Conservation (phyloP, 2,888 invertebrate genomes). For the Clistopyga incitator region DNA sequence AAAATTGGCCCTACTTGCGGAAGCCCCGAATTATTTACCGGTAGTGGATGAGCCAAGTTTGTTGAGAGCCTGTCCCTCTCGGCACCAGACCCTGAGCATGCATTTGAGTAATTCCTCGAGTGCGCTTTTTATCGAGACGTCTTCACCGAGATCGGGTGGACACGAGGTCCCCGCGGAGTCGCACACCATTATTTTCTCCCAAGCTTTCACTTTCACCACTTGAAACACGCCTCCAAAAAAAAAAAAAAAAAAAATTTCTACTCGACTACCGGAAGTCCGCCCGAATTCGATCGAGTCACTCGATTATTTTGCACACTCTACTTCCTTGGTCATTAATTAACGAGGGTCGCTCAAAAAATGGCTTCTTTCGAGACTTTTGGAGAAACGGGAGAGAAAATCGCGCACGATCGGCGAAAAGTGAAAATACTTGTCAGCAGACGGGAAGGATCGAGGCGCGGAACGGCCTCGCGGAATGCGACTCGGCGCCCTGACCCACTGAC, state of each 20-base stretch:
- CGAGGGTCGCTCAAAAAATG: not conserved
- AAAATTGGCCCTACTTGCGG: not conserved
- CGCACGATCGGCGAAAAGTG: not conserved
- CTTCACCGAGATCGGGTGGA: constrained; percentile 78
- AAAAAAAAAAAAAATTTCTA: no score
- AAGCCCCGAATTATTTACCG: constrained; percentile 74
- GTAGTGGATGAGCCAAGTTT: constrained; percentile 86
- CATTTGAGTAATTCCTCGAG: constrained; percentile 92
- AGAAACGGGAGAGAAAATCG: not conserved
- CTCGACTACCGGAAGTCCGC: no score
- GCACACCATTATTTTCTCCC: constrained; percentile 78
- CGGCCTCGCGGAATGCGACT: constrained; percentile 81
- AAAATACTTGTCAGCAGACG: constrained; percentile 51
- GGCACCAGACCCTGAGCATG: constrained; percentile 93
- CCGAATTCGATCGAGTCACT: no score
- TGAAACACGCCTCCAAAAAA: no score
- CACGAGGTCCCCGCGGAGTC: constrained; percentile 80
- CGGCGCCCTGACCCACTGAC: constrained; percentile 84
- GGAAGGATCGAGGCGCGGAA: constrained; percentile 68
- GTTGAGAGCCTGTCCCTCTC: constrained; percentile 90
- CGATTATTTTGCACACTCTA: no score
- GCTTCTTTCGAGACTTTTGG: not conserved
- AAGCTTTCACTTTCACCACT: not conserved
- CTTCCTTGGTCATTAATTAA: no score
- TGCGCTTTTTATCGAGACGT: constrained; percentile 87